A percentile compares a stretch with the other conserved stretches of the same genome.
Evolutionary conservation across 2,113 vertebrate species (phyloP).

Genomic region (Herpailurus yagouaroundi): DNA sequence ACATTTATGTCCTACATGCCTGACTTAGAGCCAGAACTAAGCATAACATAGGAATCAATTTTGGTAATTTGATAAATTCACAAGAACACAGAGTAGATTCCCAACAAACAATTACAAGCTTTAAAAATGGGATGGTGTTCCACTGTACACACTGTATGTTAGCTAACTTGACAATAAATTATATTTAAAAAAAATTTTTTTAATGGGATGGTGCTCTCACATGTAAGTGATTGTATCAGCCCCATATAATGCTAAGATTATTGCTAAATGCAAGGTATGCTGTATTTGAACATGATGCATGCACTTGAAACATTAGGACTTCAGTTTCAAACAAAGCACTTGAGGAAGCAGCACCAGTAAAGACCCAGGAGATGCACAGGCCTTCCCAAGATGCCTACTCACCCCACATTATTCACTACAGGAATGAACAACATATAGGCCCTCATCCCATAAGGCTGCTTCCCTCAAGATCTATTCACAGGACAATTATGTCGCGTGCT

Average conservation of each 20-base stretch:
- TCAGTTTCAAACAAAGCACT: neutral
- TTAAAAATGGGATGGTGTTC: neutral
- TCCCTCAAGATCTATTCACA: neutral
- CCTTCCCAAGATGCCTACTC: neutral
- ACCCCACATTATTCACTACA: neutral
- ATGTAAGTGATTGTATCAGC: neutral
- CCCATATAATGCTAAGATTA: neutral
- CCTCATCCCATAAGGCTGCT: neutral
- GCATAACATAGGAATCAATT: neutral
- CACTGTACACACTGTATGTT: too few species aligned
- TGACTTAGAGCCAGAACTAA: constrained; percentile 1
- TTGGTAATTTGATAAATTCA: neutral
- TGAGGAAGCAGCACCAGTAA: neutral
- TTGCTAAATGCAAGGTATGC: neutral
- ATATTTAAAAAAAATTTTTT: too few species aligned
- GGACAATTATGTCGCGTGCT: neutral
- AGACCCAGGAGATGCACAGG: neutral
- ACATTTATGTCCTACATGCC: neutral
- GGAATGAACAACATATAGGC: neutral
- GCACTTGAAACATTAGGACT: neutral
- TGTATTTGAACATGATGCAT: neutral
- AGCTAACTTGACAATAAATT: too few species aligned
- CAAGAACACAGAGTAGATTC: neutral
- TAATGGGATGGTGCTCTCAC: neutral
- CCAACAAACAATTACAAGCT: neutral